Percentiles rank a stretch among this genome's conserved stretches.
Conservation (phyloP, 1,140 invertebrate genomes). For the Drosophila simulans region DNA sequence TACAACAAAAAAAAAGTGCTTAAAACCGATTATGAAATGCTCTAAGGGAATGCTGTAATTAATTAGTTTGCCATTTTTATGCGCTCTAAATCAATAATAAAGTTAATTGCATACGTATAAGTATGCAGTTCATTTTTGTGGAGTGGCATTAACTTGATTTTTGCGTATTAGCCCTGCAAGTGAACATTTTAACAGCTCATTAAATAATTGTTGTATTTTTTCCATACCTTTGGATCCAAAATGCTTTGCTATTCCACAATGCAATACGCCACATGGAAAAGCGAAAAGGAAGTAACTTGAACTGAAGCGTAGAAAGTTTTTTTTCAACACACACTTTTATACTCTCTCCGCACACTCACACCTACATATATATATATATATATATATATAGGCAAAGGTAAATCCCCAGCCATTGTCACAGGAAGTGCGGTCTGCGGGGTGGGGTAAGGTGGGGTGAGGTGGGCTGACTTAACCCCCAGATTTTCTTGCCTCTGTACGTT, state of each 20-base stretch:
- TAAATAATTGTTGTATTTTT: too few species aligned
- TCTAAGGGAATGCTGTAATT: not conserved
- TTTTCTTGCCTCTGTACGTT: conserved; percentile 22
- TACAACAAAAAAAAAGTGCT: conserved; percentile 1
- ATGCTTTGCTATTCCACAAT: too few species aligned
- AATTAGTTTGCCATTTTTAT: not conserved
- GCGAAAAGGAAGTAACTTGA: conserved; percentile 46
- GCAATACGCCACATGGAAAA: not conserved
- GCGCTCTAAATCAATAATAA: conserved; percentile 6
- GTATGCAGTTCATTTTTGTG: not conserved
- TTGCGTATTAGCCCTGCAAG: not conserved
- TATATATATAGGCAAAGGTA: conserved; percentile 27
- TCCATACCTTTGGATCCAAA: too few species aligned
- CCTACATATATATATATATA: conserved; percentile 9
- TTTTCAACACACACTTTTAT: conserved; percentile 67
- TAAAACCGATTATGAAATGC: conserved; percentile 27
- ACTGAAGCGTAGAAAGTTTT: conserved; percentile 71
- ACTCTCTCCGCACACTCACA: conserved; percentile 45
- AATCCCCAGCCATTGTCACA: conserved; percentile 65
- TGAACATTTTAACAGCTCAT: too few species aligned
- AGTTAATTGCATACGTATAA: not conserved
- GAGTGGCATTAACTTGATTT: not conserved
- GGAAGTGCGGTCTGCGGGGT: not conserved
- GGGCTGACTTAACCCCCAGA: conserved; percentile 45
- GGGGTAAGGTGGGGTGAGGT: too few species aligned